phyloP scores from a whole-genome alignment of 1,140 invertebrate genomes.

The Papilio polyxenes region DNA sequence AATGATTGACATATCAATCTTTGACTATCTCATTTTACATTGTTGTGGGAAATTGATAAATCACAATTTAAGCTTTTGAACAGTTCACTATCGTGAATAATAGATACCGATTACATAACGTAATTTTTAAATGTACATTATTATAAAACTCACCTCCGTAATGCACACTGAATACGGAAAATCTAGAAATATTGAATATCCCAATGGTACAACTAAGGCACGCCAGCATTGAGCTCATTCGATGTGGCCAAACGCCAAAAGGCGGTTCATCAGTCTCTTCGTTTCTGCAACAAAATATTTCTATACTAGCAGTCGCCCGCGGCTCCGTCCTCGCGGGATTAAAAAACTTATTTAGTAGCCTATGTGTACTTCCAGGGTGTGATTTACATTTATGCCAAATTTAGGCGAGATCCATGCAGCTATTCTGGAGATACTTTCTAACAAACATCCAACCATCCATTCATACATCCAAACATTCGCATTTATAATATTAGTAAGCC shows the following conservation, averaged over 20 bases:
- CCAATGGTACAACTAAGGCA: conserved; percentile 92
- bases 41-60: background rate
- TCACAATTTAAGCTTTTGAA: background rate
- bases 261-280: conserved; percentile 72
- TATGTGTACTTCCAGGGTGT: no score
- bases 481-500: no score
- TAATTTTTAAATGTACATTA: background rate
- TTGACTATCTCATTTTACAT: background rate
- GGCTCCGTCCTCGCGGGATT: no score
- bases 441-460: no score
- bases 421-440: no score
- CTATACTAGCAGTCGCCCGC: background rate
- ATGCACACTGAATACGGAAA: conserved; percentile 91
- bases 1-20: background rate
- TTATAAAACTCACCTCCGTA: conserved; percentile 86
- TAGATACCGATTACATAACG: background rate
- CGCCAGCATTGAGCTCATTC: conserved; percentile 89
- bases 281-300: conserved; percentile 54
- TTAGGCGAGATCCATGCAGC: no score
- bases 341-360: no score
- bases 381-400: no score
- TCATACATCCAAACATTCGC: no score
- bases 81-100: background rate
- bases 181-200: conserved; percentile 93
- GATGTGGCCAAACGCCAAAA: conserved; percentile 87